These are phyloP conservation scores for Oxyura jamaicensis DNA, from an alignment of 2,113 vertebrate genomes.

Conservation along the genomic window DNA sequence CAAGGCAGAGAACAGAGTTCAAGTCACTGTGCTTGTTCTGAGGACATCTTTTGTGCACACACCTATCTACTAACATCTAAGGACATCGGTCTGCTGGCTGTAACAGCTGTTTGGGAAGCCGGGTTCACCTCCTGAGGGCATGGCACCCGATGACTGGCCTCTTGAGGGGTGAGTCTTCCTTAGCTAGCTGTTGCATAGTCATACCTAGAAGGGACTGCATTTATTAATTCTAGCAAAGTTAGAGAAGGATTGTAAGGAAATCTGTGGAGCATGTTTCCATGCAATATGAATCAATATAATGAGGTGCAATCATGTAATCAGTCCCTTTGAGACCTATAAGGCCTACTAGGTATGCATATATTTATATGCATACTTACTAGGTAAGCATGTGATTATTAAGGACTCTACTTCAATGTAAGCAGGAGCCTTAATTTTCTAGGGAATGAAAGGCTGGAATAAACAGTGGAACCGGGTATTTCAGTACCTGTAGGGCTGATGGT, in stretches of 20 bases:
- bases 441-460: background rate
- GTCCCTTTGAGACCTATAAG: background rate
- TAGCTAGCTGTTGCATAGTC: background rate
- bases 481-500: background rate
- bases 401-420: background rate
- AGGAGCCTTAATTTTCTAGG: background rate
- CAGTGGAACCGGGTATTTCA: background rate
- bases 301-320: background rate
- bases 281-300: conserved; percentile 5
- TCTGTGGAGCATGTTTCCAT: background rate
- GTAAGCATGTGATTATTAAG: background rate
- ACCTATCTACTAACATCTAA: background rate
- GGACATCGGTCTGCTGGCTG: conserved; percentile 8
- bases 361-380: background rate
- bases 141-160: background rate
- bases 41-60: background rate
- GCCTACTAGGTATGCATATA: background rate
- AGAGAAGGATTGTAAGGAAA: background rate
- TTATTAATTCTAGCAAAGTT: background rate
- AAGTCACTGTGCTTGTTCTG: background rate
- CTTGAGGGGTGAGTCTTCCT: background rate
- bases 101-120: background rate
- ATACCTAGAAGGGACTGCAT: background rate
- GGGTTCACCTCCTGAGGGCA: background rate
- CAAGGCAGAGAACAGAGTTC: background rate